A percentile compares a stretch with the other conserved stretches of the same genome.
phyloP scores from a whole-genome alignment of 2,888 invertebrate genomes.

The Chloroclysta siterata region DNA sequence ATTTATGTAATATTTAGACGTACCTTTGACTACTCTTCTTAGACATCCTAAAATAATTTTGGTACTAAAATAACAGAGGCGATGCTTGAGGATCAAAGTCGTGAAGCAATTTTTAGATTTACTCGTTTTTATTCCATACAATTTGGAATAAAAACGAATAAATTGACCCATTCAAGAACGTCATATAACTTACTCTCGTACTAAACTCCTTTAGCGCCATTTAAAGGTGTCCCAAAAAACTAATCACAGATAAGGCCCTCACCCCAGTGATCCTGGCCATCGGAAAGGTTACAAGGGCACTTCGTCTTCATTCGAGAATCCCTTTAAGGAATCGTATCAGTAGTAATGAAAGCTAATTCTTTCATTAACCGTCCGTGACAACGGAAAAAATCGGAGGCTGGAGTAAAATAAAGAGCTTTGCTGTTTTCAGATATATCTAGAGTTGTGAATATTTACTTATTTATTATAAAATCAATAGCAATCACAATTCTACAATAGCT shows the following conservation, averaged over 20 bases:
- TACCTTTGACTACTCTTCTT: too few relatives aligned
- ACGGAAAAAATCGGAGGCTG: slow-evolving; percentile 75
- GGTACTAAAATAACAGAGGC: too few relatives aligned
- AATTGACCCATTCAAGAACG: neutral
- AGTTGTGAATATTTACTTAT: slow-evolving; percentile 15
- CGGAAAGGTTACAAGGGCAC: slow-evolving; percentile 76
- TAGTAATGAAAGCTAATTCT: slow-evolving; percentile 85
- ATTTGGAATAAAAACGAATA: too few relatives aligned
- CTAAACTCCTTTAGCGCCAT: slow-evolving; percentile 48
- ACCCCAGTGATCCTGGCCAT: slow-evolving; percentile 69
- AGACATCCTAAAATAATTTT: too few relatives aligned
- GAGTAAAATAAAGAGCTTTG: slow-evolving; percentile 66
- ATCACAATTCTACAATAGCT: too few relatives aligned
- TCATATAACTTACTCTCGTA: slow-evolving; percentile 9
- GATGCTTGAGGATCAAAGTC: too few relatives aligned
- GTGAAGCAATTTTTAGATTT: too few relatives aligned
- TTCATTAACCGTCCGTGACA: slow-evolving; percentile 83
- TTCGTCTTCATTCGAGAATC: slow-evolving; percentile 82
- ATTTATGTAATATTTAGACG: too few relatives aligned
- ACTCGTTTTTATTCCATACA: too few relatives aligned
- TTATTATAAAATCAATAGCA: too few relatives aligned
- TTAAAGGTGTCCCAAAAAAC: slow-evolving; percentile 68
- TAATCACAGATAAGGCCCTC: slow-evolving; percentile 76
- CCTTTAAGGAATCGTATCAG: slow-evolving; percentile 83
- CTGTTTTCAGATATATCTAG: slow-evolving; percentile 33